Percentiles rank a stretch among this genome's conserved stretches.
Evolutionary conservation across 2,888 invertebrate genomes (phyloP).

Genomic region (Nomada fabriciana): DNA sequence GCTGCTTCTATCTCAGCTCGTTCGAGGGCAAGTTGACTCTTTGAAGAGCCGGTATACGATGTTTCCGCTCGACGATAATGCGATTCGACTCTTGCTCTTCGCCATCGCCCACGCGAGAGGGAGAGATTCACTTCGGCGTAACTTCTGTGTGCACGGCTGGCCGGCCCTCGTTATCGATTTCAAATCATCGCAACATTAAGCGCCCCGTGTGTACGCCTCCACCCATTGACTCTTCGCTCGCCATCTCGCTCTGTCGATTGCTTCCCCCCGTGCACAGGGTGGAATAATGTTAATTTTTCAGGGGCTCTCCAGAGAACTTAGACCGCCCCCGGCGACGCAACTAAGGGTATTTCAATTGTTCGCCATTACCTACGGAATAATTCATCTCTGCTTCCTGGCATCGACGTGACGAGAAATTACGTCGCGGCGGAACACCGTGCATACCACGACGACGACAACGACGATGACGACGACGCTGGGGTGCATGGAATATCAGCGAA

Average conservation of each 20-base stretch:
- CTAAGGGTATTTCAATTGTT: constrained; percentile 77
- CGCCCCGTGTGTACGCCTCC: constrained; percentile 39
- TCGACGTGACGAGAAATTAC: constrained; percentile 76
- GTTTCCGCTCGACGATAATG: constrained; percentile 61
- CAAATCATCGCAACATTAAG: constrained; percentile 77
- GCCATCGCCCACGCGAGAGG: constrained; percentile 49
- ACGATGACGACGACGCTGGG: not conserved
- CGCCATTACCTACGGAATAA: constrained; percentile 77
- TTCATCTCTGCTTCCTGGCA: constrained; percentile 75
- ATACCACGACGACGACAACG: constrained; percentile 13
- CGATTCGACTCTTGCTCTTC: constrained; percentile 63
- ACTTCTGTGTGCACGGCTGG: constrained; percentile 61
- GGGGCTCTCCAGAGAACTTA: constrained; percentile 55
- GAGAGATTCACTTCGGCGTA: constrained; percentile 69
- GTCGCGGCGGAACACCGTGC: constrained; percentile 30
- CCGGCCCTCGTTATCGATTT: constrained; percentile 77
- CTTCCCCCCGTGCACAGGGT: constrained; percentile 5
- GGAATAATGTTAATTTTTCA: constrained; percentile 74
- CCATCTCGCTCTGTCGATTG: constrained; percentile 9
- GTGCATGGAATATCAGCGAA: constrained; percentile 37
- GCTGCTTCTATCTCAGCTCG: not conserved
- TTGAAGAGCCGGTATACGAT: constrained; percentile 58
- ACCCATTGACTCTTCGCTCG: constrained; percentile 13
- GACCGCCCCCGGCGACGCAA: constrained; percentile 55
- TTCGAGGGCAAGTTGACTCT: constrained; percentile 51